A percentile compares a stretch with the other conserved stretches of the same genome.
These are phyloP conservation scores for Oikopleura vanhoeffeni DNA, from an alignment of 23 tunicate genomes.

Conservation along the genomic window DNA sequence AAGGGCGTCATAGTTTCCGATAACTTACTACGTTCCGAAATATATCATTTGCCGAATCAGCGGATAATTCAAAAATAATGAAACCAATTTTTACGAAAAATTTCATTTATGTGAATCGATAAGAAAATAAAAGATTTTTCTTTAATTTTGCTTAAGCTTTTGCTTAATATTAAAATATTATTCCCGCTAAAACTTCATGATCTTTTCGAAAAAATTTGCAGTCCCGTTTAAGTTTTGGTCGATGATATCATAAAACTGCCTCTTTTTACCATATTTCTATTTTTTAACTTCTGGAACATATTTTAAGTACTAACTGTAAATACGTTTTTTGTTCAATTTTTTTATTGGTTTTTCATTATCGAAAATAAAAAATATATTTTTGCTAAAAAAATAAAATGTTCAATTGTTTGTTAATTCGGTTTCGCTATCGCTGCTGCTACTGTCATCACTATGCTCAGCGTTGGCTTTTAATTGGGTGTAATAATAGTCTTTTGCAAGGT, in stretches of 20 bases:
- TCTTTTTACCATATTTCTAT: neutral
- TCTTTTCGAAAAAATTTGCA: no score
- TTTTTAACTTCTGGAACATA: neutral
- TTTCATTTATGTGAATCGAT: no score
- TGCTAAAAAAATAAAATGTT: neutral
- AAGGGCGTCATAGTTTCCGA: no score
- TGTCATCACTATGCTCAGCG: neutral
- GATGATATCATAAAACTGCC: neutral
- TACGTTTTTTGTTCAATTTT: neutral
- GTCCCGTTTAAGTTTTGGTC: no score
- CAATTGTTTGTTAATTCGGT: neutral
- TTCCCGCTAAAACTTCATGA: no score
- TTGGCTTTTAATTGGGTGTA: neutral
- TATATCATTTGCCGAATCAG: no score
- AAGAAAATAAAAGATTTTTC: no score
- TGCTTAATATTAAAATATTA: no score
- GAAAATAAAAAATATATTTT: neutral
- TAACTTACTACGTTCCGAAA: no score
- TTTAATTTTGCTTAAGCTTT: no score
- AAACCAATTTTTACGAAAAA: no score
- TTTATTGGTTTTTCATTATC: neutral
- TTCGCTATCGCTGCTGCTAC: neutral
- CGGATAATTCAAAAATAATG: no score
- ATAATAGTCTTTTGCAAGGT: conserved; percentile 1
- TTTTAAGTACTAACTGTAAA: neutral